Conservation (phyloP, 2,888 invertebrate genomes). For the Caenorhabditis virilis region DNA sequence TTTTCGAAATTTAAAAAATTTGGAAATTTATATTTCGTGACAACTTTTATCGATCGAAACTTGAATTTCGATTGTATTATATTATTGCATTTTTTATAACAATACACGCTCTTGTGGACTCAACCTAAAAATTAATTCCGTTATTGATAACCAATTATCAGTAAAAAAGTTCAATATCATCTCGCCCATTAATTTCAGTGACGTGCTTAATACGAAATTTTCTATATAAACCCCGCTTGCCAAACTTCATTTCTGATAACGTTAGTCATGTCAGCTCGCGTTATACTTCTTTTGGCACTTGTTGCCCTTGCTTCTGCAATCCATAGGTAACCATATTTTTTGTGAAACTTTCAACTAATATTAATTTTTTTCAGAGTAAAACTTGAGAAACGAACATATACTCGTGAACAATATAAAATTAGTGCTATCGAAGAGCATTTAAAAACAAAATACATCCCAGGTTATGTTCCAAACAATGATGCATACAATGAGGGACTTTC, state of each 20-base stretch:
- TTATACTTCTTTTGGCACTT: constrained; percentile 36
- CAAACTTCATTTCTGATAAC: too few species aligned
- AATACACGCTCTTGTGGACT: too few species aligned
- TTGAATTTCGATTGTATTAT: too few species aligned
- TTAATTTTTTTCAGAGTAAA: constrained; percentile 37
- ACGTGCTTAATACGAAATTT: too few species aligned
- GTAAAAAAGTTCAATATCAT: too few species aligned
- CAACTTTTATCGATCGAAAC: too few species aligned
- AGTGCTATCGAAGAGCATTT: constrained; percentile 38
- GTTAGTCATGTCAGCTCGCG: constrained; percentile 29
- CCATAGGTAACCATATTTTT: constrained; percentile 20
- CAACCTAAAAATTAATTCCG: too few species aligned
- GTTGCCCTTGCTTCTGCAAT: constrained; percentile 31
- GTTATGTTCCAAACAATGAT: constrained; percentile 40
- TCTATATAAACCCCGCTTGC: too few species aligned
- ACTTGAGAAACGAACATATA: constrained; percentile 37
- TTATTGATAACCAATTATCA: too few species aligned
- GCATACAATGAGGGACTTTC: constrained; percentile 56
- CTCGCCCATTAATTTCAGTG: constrained; percentile 10
- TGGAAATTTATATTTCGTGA: too few species aligned
- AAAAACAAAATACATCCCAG: constrained; percentile 42
- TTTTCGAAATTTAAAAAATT: too few species aligned
- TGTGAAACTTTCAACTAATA: background rate
- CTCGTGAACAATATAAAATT: constrained; percentile 45
- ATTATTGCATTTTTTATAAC: too few species aligned